These are phyloP conservation scores for Phylloscopus trochiloides DNA, from an alignment of 2,113 vertebrate species.

Conservation along the genomic window DNA sequence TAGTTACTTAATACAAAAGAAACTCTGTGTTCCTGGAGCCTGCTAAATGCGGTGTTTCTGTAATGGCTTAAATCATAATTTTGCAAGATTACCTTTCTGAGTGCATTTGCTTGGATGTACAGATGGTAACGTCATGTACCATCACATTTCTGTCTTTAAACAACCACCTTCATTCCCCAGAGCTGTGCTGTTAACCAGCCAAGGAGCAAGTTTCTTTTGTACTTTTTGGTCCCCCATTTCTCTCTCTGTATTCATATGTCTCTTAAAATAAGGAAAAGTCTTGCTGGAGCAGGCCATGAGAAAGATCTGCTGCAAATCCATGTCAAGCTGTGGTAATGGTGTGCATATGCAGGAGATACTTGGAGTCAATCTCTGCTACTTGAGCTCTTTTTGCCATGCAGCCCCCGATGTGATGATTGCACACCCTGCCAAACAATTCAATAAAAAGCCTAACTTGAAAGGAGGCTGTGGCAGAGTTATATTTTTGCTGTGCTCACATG, in stretches of 20 bases:
- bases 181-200: not conserved
- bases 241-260: not conserved
- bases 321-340: not conserved
- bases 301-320: not conserved
- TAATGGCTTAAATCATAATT: not conserved
- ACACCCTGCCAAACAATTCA: not conserved
- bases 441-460: conserved; percentile 27
- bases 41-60: not conserved
- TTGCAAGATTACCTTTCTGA: not conserved
- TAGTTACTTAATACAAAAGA: conserved; percentile 5
- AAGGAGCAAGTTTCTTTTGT: not conserved
- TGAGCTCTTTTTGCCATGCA: not conserved
- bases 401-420: not conserved
- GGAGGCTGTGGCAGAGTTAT: not conserved
- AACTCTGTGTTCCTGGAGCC: not conserved
- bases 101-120: not conserved
- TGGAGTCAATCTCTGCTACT: not conserved
- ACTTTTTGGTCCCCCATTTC: not conserved
- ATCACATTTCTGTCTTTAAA: not conserved
- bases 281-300: not conserved
- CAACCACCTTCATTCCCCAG: not conserved
- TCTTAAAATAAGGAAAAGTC: not conserved
- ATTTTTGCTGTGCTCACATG: conserved; percentile 1
- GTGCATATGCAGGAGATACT: not conserved
- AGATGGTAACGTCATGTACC: not conserved